Percentiles rank a stretch among this genome's conserved stretches.
Evolutionary conservation across 1,140 invertebrate species (phyloP).

Genomic region (Octopus bimaculoides): DNA sequence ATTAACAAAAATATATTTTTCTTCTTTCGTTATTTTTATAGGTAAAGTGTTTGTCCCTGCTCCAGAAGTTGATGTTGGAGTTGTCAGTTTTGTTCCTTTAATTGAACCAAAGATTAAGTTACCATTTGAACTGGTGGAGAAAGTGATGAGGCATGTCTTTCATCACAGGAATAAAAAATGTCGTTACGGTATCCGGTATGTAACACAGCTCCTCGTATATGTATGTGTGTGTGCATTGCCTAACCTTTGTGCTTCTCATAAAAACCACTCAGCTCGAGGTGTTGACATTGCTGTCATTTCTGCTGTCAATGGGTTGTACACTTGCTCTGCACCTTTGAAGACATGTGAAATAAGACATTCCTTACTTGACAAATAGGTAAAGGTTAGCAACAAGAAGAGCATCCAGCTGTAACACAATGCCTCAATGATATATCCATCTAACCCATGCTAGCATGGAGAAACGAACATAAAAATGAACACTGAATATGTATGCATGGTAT

Average conservation of each 20-base stretch:
- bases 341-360: not conserved
- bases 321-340: not conserved
- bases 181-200: constrained; percentile 65
- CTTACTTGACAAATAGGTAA: not conserved
- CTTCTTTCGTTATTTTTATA: constrained; percentile 41
- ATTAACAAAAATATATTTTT: not conserved
- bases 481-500: no score
- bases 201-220: not conserved
- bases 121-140: constrained; percentile 85
- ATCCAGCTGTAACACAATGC: not conserved
- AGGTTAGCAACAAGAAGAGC: not conserved
- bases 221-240: not conserved
- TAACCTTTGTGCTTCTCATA: not conserved
- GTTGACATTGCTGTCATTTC: no score
- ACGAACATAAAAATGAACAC: no score
- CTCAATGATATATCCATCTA: not conserved
- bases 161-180: constrained; percentile 83
- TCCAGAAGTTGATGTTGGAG: constrained; percentile 93
- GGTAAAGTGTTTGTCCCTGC: constrained; percentile 85
- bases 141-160: constrained; percentile 83
- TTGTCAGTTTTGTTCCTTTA: constrained; percentile 83
- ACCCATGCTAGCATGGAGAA: not conserved
- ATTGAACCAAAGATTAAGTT: constrained; percentile 72
- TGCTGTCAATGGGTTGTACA: no score
- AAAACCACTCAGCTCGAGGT: not conserved